Evolutionary conservation across 1,140 invertebrate genomes (phyloP), one percentile per base, ranked within the genome.

Genomic region (Harpegnathos saltator): DNA sequence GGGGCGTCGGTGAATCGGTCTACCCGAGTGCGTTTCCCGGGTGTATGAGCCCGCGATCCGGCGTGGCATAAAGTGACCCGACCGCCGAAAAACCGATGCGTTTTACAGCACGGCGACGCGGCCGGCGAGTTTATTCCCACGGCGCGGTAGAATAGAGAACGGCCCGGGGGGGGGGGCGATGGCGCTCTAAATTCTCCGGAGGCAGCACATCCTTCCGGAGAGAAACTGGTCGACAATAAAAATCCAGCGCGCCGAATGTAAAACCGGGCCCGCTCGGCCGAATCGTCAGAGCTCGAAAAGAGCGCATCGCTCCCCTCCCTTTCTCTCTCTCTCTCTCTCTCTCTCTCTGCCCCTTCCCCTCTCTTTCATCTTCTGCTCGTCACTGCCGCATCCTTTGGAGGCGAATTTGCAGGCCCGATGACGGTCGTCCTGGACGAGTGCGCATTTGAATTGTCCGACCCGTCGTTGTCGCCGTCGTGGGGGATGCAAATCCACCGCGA

Each of bases 121-220:
- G 52, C 56, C 26, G 33, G 52, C 38, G 52, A 52, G 69, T 82
- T 85, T 85, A 83, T 85, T 68, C 48, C 44, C 52, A 38, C 22
- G 65, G 38, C 26, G 65, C 33, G 65, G 74, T 80, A 69, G 62
- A 84, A 85, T 62, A 68, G 62, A 58, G 72, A 85, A 85, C 29
- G 62, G 38, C 14, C 7, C 7, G 38, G 19, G 68, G 69, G n/a
- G n/a, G n/a, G n/a, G n/a, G n/a, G n/a, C n/a, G n/a, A 69, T 85
- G 52, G 75, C 15, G 83, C 26, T 86, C 85, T 86, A 86, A 86
- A 86, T 86, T 73, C 63, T 17, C 75, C 19, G n/a, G 52, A 77
- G 72, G 17, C 63, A 19, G 50, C 44, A 62, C 33, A 58, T 82
- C 38, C 78, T 68, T 61, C 56, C 72, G 44, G 29, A 29, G 29